Base-by-base conservation (phyloP, 1,140 invertebrate genomes). In the Zaprionus ghesquierei region DNA sequence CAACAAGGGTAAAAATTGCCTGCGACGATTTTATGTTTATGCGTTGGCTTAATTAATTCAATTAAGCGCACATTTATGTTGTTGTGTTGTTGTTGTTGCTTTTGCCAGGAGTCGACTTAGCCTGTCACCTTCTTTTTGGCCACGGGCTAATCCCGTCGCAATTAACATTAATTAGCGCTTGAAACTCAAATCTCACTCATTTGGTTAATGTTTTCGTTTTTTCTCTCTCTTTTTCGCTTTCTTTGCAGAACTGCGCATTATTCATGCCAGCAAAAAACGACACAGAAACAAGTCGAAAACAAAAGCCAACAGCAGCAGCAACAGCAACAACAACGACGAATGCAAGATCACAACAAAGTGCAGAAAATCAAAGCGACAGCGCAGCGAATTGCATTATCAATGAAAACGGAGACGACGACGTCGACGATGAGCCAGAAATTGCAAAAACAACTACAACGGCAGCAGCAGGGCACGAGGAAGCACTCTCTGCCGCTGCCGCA, bases 21-120 rank as follows among this genome's bases (percentile, higher is more conserved):
- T n/a, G 46, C 72, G 81, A 85, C 81, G 81, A 77, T 86, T 85
- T 85, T 86, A 85, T 85, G 81, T 85, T 85, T 85, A 81, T 85
- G 81, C 81, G 77, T 85, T 85, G 81, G 74, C 81, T 85, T 85
- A 85, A 85, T 85, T 85, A 85, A 85, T 85, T 85, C 81, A 86
- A 85, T 85, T 85, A 85, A 75, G 81, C 81, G 81, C 81, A 72
- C 78, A 86, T 86, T 86, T 86, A 86, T 86, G 78, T 63, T 59
- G 46, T 29, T 29, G 49, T 54, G 50, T n/a, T 41, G 61, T 31
- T 29, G 27, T 53, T 27, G 15, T 20, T 54, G 51, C n/a, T 50
- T 1, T 51, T 51, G 22, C n/a, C 49, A 33, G 20, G 31, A 25
- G 20, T 20, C 46, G 49, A 33, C 46, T 70, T 54, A 27, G 35